Evolutionary conservation across 2,113 vertebrate genomes (phyloP).

Genomic region (Parus major): DNA sequence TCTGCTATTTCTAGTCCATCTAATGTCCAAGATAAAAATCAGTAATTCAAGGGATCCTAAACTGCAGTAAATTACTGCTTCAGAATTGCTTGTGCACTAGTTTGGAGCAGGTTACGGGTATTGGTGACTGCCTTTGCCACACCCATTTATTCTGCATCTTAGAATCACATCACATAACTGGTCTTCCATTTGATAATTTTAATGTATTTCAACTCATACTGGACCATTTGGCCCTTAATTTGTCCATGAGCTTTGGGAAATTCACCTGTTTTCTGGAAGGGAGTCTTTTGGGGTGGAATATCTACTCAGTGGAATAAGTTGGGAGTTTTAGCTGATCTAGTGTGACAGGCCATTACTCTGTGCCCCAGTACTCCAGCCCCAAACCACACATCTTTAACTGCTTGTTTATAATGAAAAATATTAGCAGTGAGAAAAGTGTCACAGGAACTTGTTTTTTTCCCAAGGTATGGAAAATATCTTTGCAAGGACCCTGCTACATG

Average conservation of each 20-base stretch:
- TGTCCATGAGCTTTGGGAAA: neutral
- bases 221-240: neutral
- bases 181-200: neutral
- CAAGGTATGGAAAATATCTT: slow-evolving; percentile 94
- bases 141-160: neutral
- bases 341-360: neutral
- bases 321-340: neutral
- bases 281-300: neutral
- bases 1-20: neutral
- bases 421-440: neutral
- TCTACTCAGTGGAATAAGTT: neutral
- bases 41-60: neutral
- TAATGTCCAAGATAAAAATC: neutral
- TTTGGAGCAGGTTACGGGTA: neutral
- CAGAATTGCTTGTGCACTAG: neutral
- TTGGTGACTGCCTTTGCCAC: neutral
- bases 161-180: neutral
- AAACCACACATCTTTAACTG: neutral
- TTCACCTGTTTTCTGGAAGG: neutral
- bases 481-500: slow-evolving; percentile 91
- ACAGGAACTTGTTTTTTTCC: slow-evolving; percentile 22
- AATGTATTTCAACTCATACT: neutral
- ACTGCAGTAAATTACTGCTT: neutral
- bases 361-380: neutral
- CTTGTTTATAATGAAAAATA: neutral